Percentiles rank a stretch among this genome's conserved stretches.
Conservation (phyloP, 2,888 invertebrate genomes). For the Salpingus planirostris region DNA sequence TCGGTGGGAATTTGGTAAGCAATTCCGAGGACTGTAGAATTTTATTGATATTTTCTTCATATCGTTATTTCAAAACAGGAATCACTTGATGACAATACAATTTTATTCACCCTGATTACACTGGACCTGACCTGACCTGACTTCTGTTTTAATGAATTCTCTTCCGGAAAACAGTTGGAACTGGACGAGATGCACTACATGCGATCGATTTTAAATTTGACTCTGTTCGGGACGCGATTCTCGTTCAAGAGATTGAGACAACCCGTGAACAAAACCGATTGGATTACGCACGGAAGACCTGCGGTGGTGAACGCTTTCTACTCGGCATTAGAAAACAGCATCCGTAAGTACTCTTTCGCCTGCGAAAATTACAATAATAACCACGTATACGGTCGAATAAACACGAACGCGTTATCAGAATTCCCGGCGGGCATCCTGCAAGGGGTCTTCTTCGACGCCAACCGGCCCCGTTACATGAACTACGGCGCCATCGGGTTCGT, state of each 20-base stretch:
- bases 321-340: slow-evolving; percentile 77
- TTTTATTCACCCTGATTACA: no score
- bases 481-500: slow-evolving; percentile 87
- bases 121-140: no score
- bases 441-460: slow-evolving; percentile 82
- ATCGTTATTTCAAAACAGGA: no score
- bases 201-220: slow-evolving; percentile 67
- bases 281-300: slow-evolving; percentile 75
- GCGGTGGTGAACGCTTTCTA: slow-evolving; percentile 83
- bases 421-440: slow-evolving; percentile 91
- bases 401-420: no score
- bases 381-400: no score
- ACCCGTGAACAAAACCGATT: slow-evolving; percentile 77
- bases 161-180: slow-evolving; percentile 50
- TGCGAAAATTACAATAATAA: no score
- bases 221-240: slow-evolving; percentile 71
- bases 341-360: slow-evolving; percentile 54
- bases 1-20: no score
- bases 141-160: slow-evolving; percentile 1
- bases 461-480: slow-evolving; percentile 85
- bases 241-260: slow-evolving; percentile 68
- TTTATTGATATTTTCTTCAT: no score
- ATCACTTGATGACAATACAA: background rate
- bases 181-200: slow-evolving; percentile 62
- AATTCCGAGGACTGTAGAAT: no score